Evolutionary conservation across 2,797 vertebrate species (phyloP).

Genomic region (Perodicticus potto): DNA sequence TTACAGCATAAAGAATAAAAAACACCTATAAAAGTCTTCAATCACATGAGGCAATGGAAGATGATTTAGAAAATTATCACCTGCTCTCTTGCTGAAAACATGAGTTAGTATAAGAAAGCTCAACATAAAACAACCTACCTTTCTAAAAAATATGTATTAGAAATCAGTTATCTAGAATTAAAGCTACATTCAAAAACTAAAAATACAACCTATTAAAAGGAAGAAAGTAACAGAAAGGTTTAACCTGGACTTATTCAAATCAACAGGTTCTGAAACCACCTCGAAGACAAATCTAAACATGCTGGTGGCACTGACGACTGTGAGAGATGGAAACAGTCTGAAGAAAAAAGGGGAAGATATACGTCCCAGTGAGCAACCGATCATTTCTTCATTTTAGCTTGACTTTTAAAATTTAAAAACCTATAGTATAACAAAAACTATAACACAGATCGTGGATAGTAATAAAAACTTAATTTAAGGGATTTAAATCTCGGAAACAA

Average conservation of each 20-base stretch:
- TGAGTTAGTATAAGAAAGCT: not conserved
- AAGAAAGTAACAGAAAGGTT: not conserved
- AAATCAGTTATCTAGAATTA: slow-evolving; percentile 15
- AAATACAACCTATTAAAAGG: not conserved
- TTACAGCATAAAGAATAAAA: not conserved
- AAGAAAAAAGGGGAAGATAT: not conserved
- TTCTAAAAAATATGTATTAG: not conserved
- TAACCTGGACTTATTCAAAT: slow-evolving; percentile 7
- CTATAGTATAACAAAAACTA: not conserved
- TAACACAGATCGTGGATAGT: not conserved
- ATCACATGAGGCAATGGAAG: not conserved
- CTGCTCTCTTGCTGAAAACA: slow-evolving; percentile 24
- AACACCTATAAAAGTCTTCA: slow-evolving; percentile 2
- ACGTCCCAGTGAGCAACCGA: not conserved
- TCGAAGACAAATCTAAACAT: not conserved
- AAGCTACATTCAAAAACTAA: slow-evolving; percentile 13
- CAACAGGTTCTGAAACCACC: not conserved
- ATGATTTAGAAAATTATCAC: not conserved
- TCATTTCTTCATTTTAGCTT: not conserved
- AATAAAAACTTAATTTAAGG: not conserved
- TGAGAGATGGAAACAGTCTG: not conserved
- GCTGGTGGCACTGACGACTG: not conserved
- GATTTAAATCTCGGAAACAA: slow-evolving; percentile 52
- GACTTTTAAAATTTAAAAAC: slow-evolving; percentile 35
- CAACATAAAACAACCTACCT: slow-evolving; percentile 13